Percentiles rank a stretch among this genome's conserved stretches.
phyloP scores from a whole-genome alignment of 1,140 invertebrate species.

The Hylaeus anthracinus region DNA sequence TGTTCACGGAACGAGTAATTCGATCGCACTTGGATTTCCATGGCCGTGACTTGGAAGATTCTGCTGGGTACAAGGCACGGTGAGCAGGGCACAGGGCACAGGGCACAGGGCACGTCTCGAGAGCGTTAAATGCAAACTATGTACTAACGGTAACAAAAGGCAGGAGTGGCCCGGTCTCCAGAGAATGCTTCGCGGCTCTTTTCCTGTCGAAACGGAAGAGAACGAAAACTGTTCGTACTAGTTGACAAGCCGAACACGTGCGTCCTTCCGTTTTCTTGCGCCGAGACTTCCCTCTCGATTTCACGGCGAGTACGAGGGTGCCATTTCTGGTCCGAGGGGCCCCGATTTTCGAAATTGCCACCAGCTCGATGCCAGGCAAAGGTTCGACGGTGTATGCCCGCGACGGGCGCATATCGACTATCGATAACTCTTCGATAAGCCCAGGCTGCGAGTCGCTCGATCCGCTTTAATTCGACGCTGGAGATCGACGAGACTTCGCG shows the following conservation, averaged over 20 bases:
- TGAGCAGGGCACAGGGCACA: too few species aligned
- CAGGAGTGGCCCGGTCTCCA: slow-evolving; percentile 7
- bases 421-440: too few species aligned
- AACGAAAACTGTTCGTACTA: slow-evolving; percentile 8
- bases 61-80: too few species aligned
- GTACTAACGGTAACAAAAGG: slow-evolving; percentile 60
- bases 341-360: slow-evolving; percentile 40
- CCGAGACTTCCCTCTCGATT: neutral
- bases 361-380: neutral
- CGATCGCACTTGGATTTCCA: slow-evolving; percentile 43
- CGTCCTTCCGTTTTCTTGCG: slow-evolving; percentile 17
- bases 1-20: neutral
- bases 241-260: slow-evolving; percentile 57
- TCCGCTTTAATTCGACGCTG: too few species aligned
- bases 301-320: neutral
- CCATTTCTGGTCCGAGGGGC: slow-evolving; percentile 24
- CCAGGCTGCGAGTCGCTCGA: too few species aligned
- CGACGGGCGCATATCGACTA: too few species aligned
- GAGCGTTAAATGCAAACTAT: slow-evolving; percentile 61
- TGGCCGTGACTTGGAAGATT: too few species aligned
- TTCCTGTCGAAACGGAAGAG: neutral
- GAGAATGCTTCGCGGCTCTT: slow-evolving; percentile 29
- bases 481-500: too few species aligned
- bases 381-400: too few species aligned
- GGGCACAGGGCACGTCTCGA: slow-evolving; percentile 13